phyloP scores from a whole-genome alignment of 2,888 invertebrate species.

The Tetragnatha montana region DNA sequence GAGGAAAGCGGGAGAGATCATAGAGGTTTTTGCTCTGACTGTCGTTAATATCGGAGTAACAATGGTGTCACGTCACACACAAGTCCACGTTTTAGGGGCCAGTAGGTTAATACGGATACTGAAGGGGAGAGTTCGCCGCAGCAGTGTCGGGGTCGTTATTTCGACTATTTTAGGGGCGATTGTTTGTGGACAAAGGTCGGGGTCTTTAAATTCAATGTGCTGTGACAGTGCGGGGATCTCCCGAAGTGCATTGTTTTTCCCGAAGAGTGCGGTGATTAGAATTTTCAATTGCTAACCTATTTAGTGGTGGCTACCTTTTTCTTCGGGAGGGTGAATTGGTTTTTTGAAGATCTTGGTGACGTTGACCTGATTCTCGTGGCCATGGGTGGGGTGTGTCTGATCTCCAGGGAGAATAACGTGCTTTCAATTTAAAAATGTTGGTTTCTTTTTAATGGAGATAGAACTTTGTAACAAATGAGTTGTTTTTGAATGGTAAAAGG shows the following conservation, averaged over 20 bases:
- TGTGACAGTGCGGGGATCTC: neutral
- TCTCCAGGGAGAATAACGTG: no score
- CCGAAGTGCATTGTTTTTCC: neutral
- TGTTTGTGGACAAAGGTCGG: slow-evolving; percentile 45
- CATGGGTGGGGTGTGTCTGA: no score
- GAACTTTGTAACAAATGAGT: no score
- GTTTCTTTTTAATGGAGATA: no score
- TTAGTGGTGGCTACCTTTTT: neutral
- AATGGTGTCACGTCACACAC: slow-evolving; percentile 66
- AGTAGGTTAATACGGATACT: slow-evolving; percentile 64
- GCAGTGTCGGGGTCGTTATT: slow-evolving; percentile 18
- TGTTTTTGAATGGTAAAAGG: no score
- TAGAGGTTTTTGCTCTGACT: slow-evolving; percentile 25
- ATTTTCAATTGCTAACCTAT: neutral
- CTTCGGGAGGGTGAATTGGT: neutral
- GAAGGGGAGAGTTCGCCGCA: slow-evolving; percentile 11
- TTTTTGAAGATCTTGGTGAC: neutral
- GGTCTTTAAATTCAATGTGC: neutral
- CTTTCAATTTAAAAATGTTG: no score
- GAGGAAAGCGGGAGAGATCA: slow-evolving; percentile 52
- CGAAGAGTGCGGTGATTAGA: neutral
- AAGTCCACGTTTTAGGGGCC: slow-evolving; percentile 36
- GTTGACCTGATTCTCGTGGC: no score
- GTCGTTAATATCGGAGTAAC: slow-evolving; percentile 40
- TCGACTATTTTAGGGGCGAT: slow-evolving; percentile 16